Percentiles rank a stretch among this genome's conserved stretches.
Conservation (phyloP, 2,888 invertebrate species). For the Acanthoscelides obtectus region DNA sequence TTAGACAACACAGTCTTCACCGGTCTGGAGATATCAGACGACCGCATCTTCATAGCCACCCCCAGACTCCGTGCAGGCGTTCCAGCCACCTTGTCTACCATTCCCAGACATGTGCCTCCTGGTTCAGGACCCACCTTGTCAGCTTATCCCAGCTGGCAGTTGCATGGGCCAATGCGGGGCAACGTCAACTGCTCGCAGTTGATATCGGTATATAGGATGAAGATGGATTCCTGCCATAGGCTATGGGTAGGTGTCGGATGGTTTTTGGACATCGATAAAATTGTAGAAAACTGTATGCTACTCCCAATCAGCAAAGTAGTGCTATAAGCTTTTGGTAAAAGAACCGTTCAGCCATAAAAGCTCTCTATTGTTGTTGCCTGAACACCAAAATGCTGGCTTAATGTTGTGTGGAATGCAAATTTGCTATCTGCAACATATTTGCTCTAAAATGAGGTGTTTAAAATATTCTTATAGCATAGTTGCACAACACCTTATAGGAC, state of each 20-base stretch:
- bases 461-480: too few species aligned
- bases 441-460: too few species aligned
- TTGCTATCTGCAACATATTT: too few species aligned
- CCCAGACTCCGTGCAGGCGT: conserved; percentile 73
- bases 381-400: too few species aligned
- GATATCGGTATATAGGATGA: conserved; percentile 73
- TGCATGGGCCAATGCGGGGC: conserved; percentile 65
- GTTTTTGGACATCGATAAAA: too few species aligned
- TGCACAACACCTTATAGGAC: too few species aligned
- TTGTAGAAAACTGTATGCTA: too few species aligned
- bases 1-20: conserved; percentile 74
- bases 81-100: conserved; percentile 67
- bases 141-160: conserved; percentile 52
- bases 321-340: too few species aligned
- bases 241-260: conserved; percentile 55
- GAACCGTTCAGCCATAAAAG: too few species aligned
- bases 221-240: conserved; percentile 75
- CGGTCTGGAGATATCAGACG: conserved; percentile 67
- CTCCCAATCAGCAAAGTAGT: too few species aligned
- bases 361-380: too few species aligned
- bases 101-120: conserved; percentile 59
- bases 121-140: conserved; percentile 60
- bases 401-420: too few species aligned
- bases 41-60: conserved; percentile 69
- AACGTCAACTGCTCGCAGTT: conserved; percentile 68